phyloP scores from a whole-genome alignment of 2,888 invertebrate species.

The Drepanosiphum platanoidis region DNA sequence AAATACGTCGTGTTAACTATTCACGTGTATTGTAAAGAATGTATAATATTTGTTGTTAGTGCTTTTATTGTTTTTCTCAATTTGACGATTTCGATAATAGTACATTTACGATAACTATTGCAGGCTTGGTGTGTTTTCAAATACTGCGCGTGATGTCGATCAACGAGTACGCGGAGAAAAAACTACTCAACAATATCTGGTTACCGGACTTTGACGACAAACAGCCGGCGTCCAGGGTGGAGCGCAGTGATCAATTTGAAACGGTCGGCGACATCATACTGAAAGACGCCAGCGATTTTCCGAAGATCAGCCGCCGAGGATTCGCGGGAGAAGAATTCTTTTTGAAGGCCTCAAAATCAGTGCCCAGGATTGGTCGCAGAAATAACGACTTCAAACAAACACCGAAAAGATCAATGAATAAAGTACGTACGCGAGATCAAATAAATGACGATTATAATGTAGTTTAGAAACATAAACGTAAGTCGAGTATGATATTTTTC shows the following conservation, averaged over 20 bases:
- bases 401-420: conserved; percentile 37
- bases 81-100: too few species aligned
- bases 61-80: too few species aligned
- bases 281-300: conserved; percentile 17
- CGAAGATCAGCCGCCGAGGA: conserved; percentile 51
- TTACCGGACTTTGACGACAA: conserved; percentile 23
- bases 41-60: too few species aligned
- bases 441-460: too few species aligned
- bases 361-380: conserved; percentile 63
- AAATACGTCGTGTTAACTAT: too few species aligned
- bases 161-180: conserved; percentile 17
- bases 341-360: conserved; percentile 62
- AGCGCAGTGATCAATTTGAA: conserved; percentile 26
- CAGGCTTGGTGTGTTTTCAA: conserved; percentile 45
- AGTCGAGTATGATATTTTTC: too few species aligned
- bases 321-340: conserved; percentile 63
- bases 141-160: neutral
- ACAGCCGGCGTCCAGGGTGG: conserved; percentile 2
- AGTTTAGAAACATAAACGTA: too few species aligned
- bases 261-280: neutral
- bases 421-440: conserved; percentile 38
- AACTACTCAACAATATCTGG: conserved; percentile 31
- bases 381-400: conserved; percentile 30
- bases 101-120: neutral
- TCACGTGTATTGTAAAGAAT: too few species aligned